Percentiles rank a stretch among this genome's conserved stretches.
phyloP scores from a whole-genome alignment of 2,113 vertebrate genomes.

The Rana temporaria region DNA sequence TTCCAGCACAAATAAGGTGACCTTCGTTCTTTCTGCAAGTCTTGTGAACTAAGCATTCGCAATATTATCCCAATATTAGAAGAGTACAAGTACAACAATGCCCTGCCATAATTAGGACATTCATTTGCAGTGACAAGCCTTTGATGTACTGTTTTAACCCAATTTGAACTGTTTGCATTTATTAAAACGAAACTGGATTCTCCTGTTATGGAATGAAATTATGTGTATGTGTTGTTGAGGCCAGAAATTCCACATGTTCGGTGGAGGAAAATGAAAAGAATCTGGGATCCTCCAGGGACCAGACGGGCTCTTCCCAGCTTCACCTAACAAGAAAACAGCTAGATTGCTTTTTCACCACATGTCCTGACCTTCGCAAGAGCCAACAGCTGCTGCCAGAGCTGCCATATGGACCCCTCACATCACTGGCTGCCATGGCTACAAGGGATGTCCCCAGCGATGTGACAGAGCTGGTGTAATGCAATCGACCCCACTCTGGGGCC shows the following conservation, averaged over 20 bases:
- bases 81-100: too few species aligned
- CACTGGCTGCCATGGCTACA: constrained; percentile 67
- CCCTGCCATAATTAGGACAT: too few species aligned
- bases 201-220: too few species aligned
- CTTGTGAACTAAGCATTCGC: too few species aligned
- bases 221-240: too few species aligned
- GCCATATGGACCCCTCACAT: constrained; percentile 68
- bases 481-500: constrained; percentile 16
- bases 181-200: too few species aligned
- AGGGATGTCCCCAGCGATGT: constrained; percentile 55
- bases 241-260: neutral
- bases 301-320: neutral
- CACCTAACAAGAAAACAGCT: constrained; percentile 26
- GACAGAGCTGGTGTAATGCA: constrained; percentile 46
- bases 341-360: constrained; percentile 6
- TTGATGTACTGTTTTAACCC: too few species aligned
- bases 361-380: constrained; percentile 63
- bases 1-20: too few species aligned
- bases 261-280: neutral
- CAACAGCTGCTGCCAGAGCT: constrained; percentile 68
- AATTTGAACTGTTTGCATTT: too few species aligned
- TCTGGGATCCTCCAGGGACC: neutral
- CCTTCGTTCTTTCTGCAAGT: too few species aligned
- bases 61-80: too few species aligned
- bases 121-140: too few species aligned